phyloP scores from a whole-genome alignment of 92 coral and sea anemone species.

The Actinernus sp. region DNA sequence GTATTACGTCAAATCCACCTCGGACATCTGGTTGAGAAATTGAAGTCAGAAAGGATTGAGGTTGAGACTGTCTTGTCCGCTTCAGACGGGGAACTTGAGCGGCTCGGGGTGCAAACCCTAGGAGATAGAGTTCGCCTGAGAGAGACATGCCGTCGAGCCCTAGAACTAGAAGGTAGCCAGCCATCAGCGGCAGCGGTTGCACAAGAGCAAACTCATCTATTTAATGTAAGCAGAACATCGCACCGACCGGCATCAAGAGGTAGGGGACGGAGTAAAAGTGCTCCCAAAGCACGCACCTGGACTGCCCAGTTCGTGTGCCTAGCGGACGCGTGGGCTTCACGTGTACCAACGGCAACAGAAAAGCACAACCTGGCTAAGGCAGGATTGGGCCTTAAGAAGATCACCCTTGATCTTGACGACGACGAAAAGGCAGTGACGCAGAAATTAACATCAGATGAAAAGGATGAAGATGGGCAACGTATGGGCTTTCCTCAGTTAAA shows the following conservation, averaged over 20 bases:
- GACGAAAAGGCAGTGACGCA: conserved; percentile 51
- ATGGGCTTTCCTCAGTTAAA: conserved; percentile 63
- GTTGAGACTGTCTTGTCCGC: conserved; percentile 16
- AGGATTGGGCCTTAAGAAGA: conserved; percentile 67
- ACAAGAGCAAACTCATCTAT: no score
- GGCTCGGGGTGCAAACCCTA: conserved; percentile 39
- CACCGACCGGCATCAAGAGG: background rate
- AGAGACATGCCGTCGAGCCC: conserved; percentile 14
- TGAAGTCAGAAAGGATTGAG: conserved; percentile 36
- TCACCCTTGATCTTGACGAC: conserved; percentile 60
- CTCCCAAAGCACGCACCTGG: conserved; percentile 21
- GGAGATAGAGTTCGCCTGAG: conserved; percentile 49
- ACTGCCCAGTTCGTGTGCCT: conserved; percentile 59
- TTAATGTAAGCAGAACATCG: background rate
- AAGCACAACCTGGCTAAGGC: conserved; percentile 63
- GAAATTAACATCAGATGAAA: conserved; percentile 49
- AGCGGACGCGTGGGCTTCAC: conserved; percentile 36
- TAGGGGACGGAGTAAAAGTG: background rate
- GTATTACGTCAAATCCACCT: background rate
- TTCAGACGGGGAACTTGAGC: conserved; percentile 38
- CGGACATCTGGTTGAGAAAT: background rate
- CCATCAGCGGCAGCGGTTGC: no score
- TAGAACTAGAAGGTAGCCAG: background rate
- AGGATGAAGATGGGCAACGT: conserved; percentile 19
- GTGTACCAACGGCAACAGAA: conserved; percentile 51